Percentiles rank a stretch among this genome's conserved stretches.
Evolutionary conservation across 2,888 invertebrate species (phyloP).

Genomic region (Caenorhabditis sp.): DNA sequence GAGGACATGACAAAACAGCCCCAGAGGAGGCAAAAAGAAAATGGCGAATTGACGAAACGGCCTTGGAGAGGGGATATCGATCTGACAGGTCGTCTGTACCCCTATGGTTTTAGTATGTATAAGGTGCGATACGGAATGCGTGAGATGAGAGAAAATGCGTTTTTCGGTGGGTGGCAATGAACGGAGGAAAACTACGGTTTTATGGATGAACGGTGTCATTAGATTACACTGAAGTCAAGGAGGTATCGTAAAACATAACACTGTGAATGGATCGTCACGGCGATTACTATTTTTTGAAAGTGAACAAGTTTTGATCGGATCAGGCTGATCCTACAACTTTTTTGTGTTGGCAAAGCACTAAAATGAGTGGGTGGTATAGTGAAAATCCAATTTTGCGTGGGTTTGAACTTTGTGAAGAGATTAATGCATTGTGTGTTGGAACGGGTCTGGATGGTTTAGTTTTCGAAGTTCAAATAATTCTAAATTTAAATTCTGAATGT

Average conservation of each 20-base stretch:
- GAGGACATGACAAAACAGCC: slow-evolving; percentile 56
- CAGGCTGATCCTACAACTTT: slow-evolving; percentile 1
- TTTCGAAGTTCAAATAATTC: background rate
- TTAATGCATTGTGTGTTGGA: background rate
- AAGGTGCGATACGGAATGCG: slow-evolving; percentile 23
- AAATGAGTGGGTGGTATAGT: slow-evolving; percentile 25
- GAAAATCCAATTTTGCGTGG: slow-evolving; percentile 6
- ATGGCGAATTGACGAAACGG: slow-evolving; percentile 62
- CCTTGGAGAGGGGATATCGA: slow-evolving; percentile 62
- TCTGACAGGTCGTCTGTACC: slow-evolving; percentile 61
- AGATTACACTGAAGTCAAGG: background rate
- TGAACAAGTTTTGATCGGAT: slow-evolving; percentile 39
- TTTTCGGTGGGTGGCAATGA: slow-evolving; percentile 37
- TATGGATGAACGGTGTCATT: slow-evolving; percentile 23
- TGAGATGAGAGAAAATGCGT: slow-evolving; percentile 11
- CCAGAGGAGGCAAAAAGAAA: slow-evolving; percentile 26
- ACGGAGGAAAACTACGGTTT: slow-evolving; percentile 33
- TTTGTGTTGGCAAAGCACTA: background rate
- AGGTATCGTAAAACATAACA: slow-evolving; percentile 19
- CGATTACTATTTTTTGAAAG: slow-evolving; percentile 9
- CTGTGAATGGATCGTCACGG: slow-evolving; percentile 13
- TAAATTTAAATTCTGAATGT: background rate
- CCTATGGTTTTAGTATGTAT: slow-evolving; percentile 48
- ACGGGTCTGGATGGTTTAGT: background rate
- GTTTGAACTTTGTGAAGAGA: slow-evolving; percentile 19